phyloP scores from a whole-genome alignment of 2,113 vertebrate species.

The Taurulus bubalis region DNA sequence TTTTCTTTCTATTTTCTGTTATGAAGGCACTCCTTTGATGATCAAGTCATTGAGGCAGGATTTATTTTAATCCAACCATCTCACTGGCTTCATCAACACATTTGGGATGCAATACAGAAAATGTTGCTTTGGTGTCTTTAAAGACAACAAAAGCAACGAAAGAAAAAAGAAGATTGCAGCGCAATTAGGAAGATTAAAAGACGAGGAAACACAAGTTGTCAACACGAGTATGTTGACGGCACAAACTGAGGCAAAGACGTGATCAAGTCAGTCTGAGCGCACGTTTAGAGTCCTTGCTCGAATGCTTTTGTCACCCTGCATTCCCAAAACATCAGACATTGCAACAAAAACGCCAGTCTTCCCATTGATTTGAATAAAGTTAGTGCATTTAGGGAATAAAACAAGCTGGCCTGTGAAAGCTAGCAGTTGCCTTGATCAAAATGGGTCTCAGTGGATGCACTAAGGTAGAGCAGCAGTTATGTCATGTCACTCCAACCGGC shows the following conservation, averaged over 20 bases:
- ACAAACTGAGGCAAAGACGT: not conserved
- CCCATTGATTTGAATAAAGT: not conserved
- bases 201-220: not conserved
- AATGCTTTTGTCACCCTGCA: not conserved
- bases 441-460: too few species aligned
- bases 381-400: not conserved
- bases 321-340: not conserved
- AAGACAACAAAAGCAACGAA: not conserved
- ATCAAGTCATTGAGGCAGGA: not conserved
- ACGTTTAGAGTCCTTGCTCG: not conserved
- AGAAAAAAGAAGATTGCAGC: not conserved
- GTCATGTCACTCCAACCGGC: not conserved
- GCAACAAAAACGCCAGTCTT: not conserved
- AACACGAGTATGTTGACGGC: not conserved
- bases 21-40: slow-evolving; percentile 9
- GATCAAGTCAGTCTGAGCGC: not conserved
- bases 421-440: too few species aligned
- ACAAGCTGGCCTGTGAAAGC: too few species aligned
- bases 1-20: slow-evolving; percentile 2
- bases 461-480: too few species aligned
- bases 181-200: not conserved
- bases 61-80: slow-evolving; percentile 7
- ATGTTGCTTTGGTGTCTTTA: not conserved
- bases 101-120: not conserved
- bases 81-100: not conserved